These are phyloP conservation scores for Lipotes vexillifer DNA, from an alignment of 2,113 vertebrate species.

Conservation along the genomic window DNA sequence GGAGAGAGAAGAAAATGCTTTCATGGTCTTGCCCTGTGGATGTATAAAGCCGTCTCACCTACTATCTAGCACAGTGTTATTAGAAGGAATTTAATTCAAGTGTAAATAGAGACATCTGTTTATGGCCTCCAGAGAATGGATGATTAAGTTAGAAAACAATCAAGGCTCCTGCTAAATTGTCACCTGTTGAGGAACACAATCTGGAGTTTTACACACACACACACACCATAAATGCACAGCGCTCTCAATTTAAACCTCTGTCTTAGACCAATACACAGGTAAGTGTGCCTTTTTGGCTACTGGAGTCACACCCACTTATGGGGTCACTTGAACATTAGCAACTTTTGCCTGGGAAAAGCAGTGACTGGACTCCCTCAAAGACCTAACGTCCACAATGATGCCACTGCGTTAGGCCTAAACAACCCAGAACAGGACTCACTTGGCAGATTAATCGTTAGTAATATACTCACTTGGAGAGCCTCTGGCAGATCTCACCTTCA, in stretches of 20 bases:
- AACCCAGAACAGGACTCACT: neutral
- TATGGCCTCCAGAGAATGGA: neutral
- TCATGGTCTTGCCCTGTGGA: neutral
- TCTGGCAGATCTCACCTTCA: neutral
- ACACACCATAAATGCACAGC: accelerated
- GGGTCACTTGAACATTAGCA: neutral
- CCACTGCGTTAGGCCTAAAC: neutral
- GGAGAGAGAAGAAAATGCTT: neutral
- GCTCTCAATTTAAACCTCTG: neutral
- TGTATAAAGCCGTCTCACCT: neutral
- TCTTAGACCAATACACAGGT: too few relatives aligned
- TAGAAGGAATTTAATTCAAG: neutral
- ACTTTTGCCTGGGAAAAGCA: neutral
- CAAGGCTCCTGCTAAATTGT: neutral
- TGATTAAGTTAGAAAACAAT: neutral
- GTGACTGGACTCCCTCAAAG: neutral
- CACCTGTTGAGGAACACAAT: too few relatives aligned
- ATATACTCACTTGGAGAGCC: neutral
- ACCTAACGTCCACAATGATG: neutral
- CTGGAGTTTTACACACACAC: neutral
- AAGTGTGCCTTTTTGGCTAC: neutral
- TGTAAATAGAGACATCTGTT: neutral
- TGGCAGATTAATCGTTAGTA: neutral
- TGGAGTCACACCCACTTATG: neutral
- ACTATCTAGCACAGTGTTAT: neutral